Evolutionary conservation across 2,888 invertebrate species (phyloP).

Genomic region (Silvanus unidentatus): DNA sequence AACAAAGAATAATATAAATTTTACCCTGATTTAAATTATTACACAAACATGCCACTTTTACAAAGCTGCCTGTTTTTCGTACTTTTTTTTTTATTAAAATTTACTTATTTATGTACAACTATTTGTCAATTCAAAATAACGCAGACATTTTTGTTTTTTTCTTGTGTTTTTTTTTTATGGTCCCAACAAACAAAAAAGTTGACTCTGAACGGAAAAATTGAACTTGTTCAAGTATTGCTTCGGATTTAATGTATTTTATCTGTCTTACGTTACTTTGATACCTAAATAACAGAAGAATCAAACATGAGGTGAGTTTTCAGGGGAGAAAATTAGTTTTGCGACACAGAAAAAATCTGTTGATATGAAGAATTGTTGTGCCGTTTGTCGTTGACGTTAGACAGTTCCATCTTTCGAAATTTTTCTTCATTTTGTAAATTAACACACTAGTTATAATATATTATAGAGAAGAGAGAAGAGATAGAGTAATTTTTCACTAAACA

Average conservation of each 20-base stretch:
- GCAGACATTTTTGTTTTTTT: too few relatives aligned
- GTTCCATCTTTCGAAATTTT: constrained; percentile 11
- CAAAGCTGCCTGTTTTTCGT: constrained; percentile 16
- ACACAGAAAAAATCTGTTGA: constrained; percentile 37
- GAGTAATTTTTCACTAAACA: constrained; percentile 44
- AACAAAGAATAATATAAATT: constrained; percentile 33
- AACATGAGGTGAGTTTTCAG: neutral
- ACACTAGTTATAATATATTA: too few relatives aligned
- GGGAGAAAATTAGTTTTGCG: constrained; percentile 6
- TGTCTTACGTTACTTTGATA: too few relatives aligned
- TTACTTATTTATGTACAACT: constrained; percentile 16
- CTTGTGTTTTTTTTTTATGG: neutral
- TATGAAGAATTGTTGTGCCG: constrained; percentile 43
- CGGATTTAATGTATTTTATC: too few relatives aligned
- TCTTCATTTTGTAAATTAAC: constrained; percentile 31
- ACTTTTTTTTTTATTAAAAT: constrained; percentile 10
- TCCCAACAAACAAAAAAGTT: too few relatives aligned
- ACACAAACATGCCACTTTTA: constrained; percentile 32
- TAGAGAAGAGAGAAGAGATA: too few relatives aligned
- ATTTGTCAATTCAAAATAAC: constrained; percentile 12
- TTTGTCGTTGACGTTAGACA: constrained; percentile 34
- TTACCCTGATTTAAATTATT: constrained; percentile 45
- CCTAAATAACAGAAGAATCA: neutral
- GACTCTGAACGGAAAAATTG: too few relatives aligned
- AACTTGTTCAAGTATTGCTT: too few relatives aligned